phyloP scores from a whole-genome alignment of 2,113 vertebrate genomes.

The Myotis davidii region DNA sequence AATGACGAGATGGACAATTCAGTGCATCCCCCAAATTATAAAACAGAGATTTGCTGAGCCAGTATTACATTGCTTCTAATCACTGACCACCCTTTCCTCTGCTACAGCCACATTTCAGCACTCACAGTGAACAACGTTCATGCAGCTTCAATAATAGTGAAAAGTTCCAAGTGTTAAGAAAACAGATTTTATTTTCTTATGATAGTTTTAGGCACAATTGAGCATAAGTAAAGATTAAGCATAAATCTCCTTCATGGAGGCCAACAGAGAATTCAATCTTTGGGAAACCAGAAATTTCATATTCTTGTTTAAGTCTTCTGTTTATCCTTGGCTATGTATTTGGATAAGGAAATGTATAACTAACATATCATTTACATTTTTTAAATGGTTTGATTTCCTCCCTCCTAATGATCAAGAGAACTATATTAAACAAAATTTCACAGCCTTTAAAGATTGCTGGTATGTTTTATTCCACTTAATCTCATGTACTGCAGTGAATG shows the following conservation, averaged over 20 bases:
- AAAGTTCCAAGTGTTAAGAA: not conserved
- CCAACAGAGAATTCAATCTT: not conserved
- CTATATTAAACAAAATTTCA: not conserved
- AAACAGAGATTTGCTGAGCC: not conserved
- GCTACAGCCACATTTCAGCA: not conserved
- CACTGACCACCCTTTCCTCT: too few relatives aligned
- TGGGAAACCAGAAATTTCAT: not conserved
- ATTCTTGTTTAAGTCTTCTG: constrained; percentile 5
- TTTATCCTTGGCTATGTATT: not conserved
- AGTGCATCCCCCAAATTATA: not conserved
- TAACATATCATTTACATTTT: constrained; percentile 32
- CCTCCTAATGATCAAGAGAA: not conserved
- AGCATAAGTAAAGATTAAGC: not conserved
- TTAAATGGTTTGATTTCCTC: not conserved
- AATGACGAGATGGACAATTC: not conserved
- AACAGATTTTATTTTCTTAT: not conserved
- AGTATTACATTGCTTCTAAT: not conserved
- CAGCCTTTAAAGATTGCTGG: not conserved
- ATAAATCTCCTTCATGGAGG: not conserved
- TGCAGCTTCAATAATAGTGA: not conserved
- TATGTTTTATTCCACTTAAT: not conserved
- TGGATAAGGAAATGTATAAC: constrained; percentile 20
- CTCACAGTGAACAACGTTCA: not conserved
- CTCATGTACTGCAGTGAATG: not conserved
- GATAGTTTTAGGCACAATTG: not conserved